Evolutionary conservation across 2,797 vertebrate genomes (phyloP).

Genomic region (Zenarchopterus dispar): DNA sequence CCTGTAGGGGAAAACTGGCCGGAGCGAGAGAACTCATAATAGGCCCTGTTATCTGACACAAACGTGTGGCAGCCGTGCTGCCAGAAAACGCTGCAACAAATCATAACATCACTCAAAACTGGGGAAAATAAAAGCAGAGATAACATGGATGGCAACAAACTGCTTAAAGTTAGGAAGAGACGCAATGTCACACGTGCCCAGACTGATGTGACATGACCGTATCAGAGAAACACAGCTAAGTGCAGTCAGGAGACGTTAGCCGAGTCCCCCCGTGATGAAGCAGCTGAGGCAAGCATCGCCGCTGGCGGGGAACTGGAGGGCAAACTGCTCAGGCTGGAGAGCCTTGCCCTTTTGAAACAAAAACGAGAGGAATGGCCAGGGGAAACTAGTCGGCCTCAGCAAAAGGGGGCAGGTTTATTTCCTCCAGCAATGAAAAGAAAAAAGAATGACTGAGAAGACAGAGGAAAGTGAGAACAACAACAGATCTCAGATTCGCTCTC

Average conservation of each 20-base stretch:
- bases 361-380: slow-evolving; percentile 81
- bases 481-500: slow-evolving; percentile 65
- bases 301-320: slow-evolving; percentile 88
- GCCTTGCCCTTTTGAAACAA: slow-evolving; percentile 94
- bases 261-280: slow-evolving; percentile 89
- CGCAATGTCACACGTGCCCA: slow-evolving; percentile 90
- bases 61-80: slow-evolving; percentile 84
- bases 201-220: slow-evolving; percentile 95
- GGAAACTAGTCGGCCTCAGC: slow-evolving; percentile 72
- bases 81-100: slow-evolving; percentile 87
- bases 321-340: slow-evolving; percentile 84
- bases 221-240: slow-evolving; percentile 96
- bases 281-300: slow-evolving; percentile 93
- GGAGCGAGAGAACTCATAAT: slow-evolving; percentile 90
- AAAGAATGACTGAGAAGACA: slow-evolving; percentile 71
- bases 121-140: slow-evolving; percentile 52
- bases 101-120: slow-evolving; percentile 85
- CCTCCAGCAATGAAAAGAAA: slow-evolving; percentile 65
- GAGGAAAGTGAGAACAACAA: slow-evolving; percentile 82
- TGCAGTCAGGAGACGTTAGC: slow-evolving; percentile 97
- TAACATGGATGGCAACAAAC: slow-evolving; percentile 62
- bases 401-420: slow-evolving; percentile 75
- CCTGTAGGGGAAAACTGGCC: slow-evolving; percentile 83
- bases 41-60: slow-evolving; percentile 90
- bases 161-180: slow-evolving; percentile 82